These are phyloP conservation scores for Coenobita brevimanus DNA, from an alignment of 1,140 invertebrate genomes.

Conservation along the genomic window DNA sequence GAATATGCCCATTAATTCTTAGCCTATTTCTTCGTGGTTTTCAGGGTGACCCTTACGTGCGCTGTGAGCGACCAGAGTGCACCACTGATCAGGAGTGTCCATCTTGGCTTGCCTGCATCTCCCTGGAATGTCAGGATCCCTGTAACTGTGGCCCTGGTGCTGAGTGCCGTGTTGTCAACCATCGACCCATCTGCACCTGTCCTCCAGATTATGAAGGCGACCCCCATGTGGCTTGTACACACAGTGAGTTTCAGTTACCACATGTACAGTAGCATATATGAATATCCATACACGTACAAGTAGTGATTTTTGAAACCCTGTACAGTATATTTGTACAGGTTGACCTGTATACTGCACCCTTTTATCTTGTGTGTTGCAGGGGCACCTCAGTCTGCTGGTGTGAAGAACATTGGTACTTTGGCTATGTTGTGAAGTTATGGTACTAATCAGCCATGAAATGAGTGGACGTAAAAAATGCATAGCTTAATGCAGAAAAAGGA, in stretches of 20 bases:
- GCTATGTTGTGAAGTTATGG: too few relatives aligned
- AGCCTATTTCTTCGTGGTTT: slow-evolving; percentile 83
- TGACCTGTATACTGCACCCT: too few relatives aligned
- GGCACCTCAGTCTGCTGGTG: too few relatives aligned
- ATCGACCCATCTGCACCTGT: slow-evolving; percentile 82
- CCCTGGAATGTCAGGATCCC: slow-evolving; percentile 82
- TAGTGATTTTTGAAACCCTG: too few relatives aligned
- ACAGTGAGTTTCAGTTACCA: slow-evolving; percentile 76
- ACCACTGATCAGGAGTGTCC: slow-evolving; percentile 82
- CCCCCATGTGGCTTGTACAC: slow-evolving; percentile 80
- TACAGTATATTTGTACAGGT: too few relatives aligned
- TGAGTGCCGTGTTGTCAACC: slow-evolving; percentile 85
- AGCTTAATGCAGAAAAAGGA: too few relatives aligned
- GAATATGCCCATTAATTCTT: slow-evolving; percentile 72
- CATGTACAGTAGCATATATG: too few relatives aligned
- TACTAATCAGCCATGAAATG: too few relatives aligned
- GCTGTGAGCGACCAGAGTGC: slow-evolving; percentile 87
- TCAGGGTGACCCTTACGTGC: slow-evolving; percentile 83
- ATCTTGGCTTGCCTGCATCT: slow-evolving; percentile 84
- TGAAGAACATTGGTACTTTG: too few relatives aligned
- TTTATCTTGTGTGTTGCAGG: too few relatives aligned
- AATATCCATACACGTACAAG: too few relatives aligned
- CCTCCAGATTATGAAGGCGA: slow-evolving; percentile 87
- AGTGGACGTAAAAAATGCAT: too few relatives aligned
- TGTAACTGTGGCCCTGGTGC: slow-evolving; percentile 85